These are phyloP conservation scores for Lycaon pictus DNA, from an alignment of 2,113 vertebrate species.

Conservation along the genomic window DNA sequence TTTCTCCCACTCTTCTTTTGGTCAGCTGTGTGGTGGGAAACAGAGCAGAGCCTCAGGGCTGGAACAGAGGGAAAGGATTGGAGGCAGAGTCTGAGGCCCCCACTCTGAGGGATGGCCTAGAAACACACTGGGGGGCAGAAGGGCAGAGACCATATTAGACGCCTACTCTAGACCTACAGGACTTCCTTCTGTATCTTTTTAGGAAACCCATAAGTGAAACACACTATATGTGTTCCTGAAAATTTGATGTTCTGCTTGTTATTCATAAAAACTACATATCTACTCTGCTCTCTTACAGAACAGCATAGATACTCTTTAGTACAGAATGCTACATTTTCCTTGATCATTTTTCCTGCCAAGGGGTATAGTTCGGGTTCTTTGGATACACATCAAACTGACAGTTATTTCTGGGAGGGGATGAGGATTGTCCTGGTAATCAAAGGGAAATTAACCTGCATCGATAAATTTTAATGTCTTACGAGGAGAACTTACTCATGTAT, in stretches of 20 bases:
- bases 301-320: neutral
- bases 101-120: too few species aligned
- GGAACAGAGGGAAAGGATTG: neutral
- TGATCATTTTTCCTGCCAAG: neutral
- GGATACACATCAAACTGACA: neutral
- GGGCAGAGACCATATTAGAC: neutral
- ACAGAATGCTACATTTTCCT: neutral
- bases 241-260: neutral
- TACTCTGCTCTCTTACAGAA: slow-evolving; percentile 8
- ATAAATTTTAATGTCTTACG: slow-evolving; percentile 3
- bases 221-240: neutral
- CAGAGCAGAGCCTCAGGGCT: neutral
- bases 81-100: too few species aligned
- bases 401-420: neutral
- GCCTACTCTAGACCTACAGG: neutral
- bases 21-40: neutral
- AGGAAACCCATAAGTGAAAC: neutral
- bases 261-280: neutral
- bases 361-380: neutral
- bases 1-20: neutral
- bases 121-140: accelerated
- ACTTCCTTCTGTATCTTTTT: neutral
- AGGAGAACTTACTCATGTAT: neutral
- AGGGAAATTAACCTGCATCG: neutral
- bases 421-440: neutral